These are phyloP conservation scores for Mustela nigripes DNA, from an alignment of 2,113 vertebrate genomes.

Conservation along the genomic window DNA sequence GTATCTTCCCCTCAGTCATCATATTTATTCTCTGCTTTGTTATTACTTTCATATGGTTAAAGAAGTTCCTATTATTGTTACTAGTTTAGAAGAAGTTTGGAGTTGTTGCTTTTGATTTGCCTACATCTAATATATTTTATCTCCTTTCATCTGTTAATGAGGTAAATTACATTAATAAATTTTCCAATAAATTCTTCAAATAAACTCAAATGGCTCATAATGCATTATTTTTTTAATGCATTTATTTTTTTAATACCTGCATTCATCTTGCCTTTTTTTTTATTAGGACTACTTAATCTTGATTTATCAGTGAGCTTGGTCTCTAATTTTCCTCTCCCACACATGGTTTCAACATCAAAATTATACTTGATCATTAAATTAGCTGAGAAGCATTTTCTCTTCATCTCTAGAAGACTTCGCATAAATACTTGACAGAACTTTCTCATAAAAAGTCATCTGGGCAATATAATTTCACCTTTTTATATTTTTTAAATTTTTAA, in stretches of 20 bases:
- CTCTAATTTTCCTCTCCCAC: neutral
- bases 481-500: neutral
- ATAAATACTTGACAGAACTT: neutral
- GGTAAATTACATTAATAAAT: neutral
- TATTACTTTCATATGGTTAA: neutral
- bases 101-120: neutral
- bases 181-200: slow-evolving; percentile 13
- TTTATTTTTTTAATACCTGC: neutral
- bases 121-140: neutral
- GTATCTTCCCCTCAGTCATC: neutral
- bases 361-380: neutral
- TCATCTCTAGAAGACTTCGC: neutral
- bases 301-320: neutral
- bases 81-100: neutral
- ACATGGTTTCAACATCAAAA: slow-evolving; percentile 2
- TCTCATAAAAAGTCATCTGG: neutral
- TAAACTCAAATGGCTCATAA: neutral
- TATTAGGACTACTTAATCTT: neutral
- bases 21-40: neutral
- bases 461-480: neutral
- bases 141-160: neutral
- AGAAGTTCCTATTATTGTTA: neutral
- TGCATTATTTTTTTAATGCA: neutral
- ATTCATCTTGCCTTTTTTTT: neutral
- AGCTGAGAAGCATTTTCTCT: neutral